Conservation (phyloP, 2,797 vertebrate species). For the Darevskia mixta region DNA sequence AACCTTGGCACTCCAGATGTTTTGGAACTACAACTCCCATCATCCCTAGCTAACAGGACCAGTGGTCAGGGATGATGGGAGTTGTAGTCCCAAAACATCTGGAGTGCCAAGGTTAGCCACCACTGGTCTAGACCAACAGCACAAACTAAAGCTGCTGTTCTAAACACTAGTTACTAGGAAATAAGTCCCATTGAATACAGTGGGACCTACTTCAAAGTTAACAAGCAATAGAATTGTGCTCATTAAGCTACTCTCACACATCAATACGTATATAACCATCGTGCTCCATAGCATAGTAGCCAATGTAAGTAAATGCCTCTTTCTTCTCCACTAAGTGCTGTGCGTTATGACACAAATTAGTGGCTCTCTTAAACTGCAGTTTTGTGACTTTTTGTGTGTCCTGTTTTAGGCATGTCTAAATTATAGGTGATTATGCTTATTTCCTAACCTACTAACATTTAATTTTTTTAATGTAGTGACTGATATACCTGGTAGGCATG, state of each 20-base stretch:
- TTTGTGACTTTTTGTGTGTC: background rate
- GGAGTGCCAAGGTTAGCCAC: no score
- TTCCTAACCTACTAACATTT: background rate
- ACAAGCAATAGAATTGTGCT: background rate
- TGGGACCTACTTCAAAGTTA: background rate
- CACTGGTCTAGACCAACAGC: background rate
- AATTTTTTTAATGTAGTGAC: background rate
- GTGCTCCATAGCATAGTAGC: background rate
- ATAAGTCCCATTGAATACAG: background rate
- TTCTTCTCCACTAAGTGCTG: background rate
- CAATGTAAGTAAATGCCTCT: background rate
- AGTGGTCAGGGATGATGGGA: no score
- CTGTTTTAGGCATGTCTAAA: background rate
- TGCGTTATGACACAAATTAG: no score
- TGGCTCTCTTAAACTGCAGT: background rate
- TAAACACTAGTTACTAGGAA: background rate
- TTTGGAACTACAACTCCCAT: no score
- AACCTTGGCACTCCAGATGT: no score
- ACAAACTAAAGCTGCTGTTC: background rate
- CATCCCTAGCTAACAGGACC: no score
- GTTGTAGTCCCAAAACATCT: no score
- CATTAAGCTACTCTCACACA: background rate
- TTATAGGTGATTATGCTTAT: background rate
- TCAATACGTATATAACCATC: background rate
- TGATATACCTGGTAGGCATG: background rate